phyloP scores from a whole-genome alignment of 2,888 invertebrate genomes.

The Limnephilus marmoratus region DNA sequence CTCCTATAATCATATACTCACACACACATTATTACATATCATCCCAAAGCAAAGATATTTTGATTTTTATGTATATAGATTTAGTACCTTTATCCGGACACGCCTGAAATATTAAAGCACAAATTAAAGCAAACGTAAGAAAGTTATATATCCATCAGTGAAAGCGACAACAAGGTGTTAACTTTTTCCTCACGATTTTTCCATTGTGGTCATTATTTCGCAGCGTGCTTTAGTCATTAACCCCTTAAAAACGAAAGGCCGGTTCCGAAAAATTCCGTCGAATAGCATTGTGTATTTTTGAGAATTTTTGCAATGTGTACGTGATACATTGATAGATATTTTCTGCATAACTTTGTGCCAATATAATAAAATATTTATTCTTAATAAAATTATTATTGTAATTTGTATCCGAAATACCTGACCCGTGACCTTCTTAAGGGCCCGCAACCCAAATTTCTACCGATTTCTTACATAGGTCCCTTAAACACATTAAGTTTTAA shows the following conservation, averaged over 20 bases:
- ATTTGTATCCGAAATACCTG: too few relatives aligned
- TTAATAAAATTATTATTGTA: too few relatives aligned
- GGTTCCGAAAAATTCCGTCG: background rate
- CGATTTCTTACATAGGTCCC: too few relatives aligned
- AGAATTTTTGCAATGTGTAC: background rate
- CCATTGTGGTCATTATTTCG: background rate
- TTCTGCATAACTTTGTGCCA: background rate
- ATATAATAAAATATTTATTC: too few relatives aligned
- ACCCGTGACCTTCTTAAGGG: too few relatives aligned
- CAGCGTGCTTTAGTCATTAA: background rate
- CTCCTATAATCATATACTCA: too few relatives aligned
- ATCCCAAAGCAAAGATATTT: too few relatives aligned
- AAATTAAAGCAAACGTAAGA: background rate
- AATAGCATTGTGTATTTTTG: background rate
- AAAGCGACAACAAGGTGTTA: slow-evolving; percentile 3
- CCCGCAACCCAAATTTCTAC: too few relatives aligned
- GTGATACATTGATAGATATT: background rate
- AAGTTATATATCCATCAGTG: background rate
- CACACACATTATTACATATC: too few relatives aligned
- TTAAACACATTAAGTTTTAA: too few relatives aligned
- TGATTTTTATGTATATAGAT: too few relatives aligned
- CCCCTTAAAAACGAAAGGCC: slow-evolving; percentile 4
- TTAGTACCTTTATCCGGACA: background rate
- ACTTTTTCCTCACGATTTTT: slow-evolving; percentile 24
- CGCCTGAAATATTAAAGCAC: background rate